A percentile compares a stretch with the other conserved stretches of the same genome.
Evolutionary conservation across 2,113 vertebrate genomes (phyloP).

Genomic region (Anseranas semipalmata): DNA sequence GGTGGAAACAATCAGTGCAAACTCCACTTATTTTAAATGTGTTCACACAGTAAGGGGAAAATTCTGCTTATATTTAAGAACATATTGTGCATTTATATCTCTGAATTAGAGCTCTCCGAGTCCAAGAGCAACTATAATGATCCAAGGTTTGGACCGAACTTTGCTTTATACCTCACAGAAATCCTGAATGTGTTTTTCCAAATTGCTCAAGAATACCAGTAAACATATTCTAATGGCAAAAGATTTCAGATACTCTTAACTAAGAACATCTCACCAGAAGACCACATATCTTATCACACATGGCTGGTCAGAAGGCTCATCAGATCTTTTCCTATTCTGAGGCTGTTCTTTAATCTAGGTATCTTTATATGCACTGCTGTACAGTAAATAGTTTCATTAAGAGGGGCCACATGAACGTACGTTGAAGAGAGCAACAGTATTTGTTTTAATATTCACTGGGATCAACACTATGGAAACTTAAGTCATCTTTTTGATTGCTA

Average conservation of each 20-base stretch:
- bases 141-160: not conserved
- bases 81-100: not conserved
- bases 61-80: not conserved
- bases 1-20: not conserved
- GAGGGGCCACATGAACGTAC: not conserved
- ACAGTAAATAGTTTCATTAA: not conserved
- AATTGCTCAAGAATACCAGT: not conserved
- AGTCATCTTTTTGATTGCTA: not conserved
- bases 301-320: not conserved
- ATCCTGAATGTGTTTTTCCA: not conserved
- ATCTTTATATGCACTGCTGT: not conserved
- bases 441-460: not conserved
- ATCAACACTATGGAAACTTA: not conserved
- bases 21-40: not conserved
- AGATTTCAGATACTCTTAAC: not conserved
- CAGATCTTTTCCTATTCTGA: not conserved
- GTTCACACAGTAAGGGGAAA: not conserved
- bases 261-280: not conserved
- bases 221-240: not conserved
- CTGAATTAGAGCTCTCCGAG: not conserved
- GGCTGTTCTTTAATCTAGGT: not conserved
- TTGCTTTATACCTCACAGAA: not conserved
- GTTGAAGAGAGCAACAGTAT: not conserved
- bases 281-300: not conserved
- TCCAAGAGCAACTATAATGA: not conserved